Percentiles rank a stretch among this genome's conserved stretches.
phyloP scores from a whole-genome alignment of 2,113 vertebrate genomes.

The Indicator maculatus region DNA sequence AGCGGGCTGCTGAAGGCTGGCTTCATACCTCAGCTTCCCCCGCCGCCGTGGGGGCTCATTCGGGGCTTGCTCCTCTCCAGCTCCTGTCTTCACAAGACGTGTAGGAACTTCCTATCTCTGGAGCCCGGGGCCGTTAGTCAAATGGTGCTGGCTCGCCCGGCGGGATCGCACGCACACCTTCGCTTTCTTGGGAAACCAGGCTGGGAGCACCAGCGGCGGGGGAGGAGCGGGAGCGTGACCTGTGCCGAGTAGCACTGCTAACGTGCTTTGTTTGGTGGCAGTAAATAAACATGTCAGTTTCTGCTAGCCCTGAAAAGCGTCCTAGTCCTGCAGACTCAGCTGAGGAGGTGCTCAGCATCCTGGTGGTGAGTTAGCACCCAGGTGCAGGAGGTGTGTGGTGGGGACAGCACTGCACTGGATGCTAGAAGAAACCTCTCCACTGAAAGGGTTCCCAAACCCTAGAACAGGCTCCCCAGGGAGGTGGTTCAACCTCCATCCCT shows the following conservation, averaged over 20 bases:
- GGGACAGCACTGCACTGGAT: not conserved
- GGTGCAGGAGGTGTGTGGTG: fast-evolving
- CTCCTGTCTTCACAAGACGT: not conserved
- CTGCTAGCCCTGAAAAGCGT: not conserved
- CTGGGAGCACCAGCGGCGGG: not conserved
- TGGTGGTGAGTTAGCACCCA: fast-evolving
- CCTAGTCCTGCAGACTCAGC: not conserved
- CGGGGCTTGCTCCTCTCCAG: not conserved
- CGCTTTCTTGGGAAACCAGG: not conserved
- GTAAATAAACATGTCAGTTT: not conserved
- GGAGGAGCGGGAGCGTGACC: not conserved
- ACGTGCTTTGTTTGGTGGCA: not conserved
- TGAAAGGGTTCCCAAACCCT: too few relatives aligned
- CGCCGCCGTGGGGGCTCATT: fast-evolving
- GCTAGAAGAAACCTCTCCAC: too few relatives aligned
- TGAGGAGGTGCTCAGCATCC: not conserved
- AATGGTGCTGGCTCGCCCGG: not conserved
- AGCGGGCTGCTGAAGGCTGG: not conserved
- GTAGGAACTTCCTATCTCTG: constrained; percentile 27
- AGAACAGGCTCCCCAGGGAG: too few relatives aligned
- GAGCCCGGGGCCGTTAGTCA: not conserved
- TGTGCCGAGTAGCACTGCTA: not conserved
- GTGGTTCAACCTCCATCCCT: too few relatives aligned
- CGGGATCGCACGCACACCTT: not conserved
- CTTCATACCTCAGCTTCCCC: not conserved